Evolutionary conservation across 2,888 invertebrate genomes (phyloP).

Genomic region (Amphimallon solstitiale): DNA sequence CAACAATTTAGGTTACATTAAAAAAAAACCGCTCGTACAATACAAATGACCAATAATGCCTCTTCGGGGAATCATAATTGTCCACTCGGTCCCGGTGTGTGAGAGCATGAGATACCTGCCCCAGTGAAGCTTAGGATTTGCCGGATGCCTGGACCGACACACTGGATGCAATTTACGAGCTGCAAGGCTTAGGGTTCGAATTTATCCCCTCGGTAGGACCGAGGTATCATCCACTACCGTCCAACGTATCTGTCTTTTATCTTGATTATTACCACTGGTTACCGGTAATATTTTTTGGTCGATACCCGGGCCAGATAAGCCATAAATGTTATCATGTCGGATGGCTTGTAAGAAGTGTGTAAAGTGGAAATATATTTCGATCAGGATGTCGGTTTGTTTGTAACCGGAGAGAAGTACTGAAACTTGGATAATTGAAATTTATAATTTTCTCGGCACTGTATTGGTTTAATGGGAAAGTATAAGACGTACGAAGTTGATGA

Average conservation of each 20-base stretch:
- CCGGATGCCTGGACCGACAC: conserved; percentile 40
- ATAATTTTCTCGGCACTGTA: conserved; percentile 25
- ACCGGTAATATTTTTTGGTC: conserved; percentile 34
- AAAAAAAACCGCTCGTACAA: conserved; percentile 14
- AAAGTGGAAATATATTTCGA: conserved; percentile 35
- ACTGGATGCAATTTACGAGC: conserved; percentile 58
- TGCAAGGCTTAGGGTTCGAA: conserved; percentile 57
- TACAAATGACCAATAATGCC: conserved; percentile 37
- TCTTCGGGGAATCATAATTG: conserved; percentile 44
- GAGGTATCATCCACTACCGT: not conserved
- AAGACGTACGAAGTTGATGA: not conserved
- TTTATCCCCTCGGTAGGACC: conserved; percentile 55
- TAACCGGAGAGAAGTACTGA: conserved; percentile 7
- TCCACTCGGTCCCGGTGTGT: conserved; percentile 27
- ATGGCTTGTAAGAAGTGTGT: conserved; percentile 37
- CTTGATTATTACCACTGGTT: conserved; percentile 58
- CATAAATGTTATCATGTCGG: conserved; percentile 44
- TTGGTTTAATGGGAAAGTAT: conserved; percentile 3
- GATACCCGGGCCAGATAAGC: conserved; percentile 42
- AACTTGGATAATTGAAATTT: conserved; percentile 41
- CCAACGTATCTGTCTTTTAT: conserved; percentile 53
- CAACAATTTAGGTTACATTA: conserved; percentile 19
- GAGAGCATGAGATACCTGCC: conserved; percentile 38
- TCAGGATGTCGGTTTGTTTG: conserved; percentile 11
- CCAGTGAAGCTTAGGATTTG: conserved; percentile 57